These are phyloP conservation scores for Tarsius wallacei DNA, from an alignment of 2,797 vertebrate species.

Conservation along the genomic window DNA sequence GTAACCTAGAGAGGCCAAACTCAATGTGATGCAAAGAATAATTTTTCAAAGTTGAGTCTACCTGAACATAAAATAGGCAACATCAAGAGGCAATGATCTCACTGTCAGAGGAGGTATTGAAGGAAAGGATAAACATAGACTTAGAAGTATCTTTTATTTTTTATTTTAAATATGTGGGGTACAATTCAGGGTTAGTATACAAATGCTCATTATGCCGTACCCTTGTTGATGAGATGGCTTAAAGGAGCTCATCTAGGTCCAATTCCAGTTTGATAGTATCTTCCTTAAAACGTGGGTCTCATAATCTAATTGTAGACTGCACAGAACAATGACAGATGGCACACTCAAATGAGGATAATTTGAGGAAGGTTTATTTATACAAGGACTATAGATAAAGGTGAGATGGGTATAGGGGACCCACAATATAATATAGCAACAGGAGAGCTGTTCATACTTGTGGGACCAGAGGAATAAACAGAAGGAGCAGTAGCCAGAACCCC, in stretches of 20 bases:
- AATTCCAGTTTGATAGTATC: neutral
- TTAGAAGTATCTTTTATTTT: neutral
- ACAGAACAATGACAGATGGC: neutral
- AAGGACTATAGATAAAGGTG: neutral
- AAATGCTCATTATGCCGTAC: no score
- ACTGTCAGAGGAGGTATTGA: neutral
- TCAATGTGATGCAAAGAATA: neutral
- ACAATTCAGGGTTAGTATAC: no score
- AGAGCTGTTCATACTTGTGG: neutral
- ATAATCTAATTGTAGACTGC: neutral
- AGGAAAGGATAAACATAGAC: conserved; percentile 49
- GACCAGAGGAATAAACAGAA: neutral
- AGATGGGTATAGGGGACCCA: neutral
- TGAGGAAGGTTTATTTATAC: neutral
- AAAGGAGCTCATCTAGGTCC: neutral
- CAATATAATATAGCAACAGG: neutral
- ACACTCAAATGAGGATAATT: neutral
- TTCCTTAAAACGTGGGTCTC: neutral
- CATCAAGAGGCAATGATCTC: conserved; percentile 7
- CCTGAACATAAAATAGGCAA: neutral
- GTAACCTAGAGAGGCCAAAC: neutral
- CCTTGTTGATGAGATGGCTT: neutral
- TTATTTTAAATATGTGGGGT: no score
- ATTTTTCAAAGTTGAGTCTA: neutral
- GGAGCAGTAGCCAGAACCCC: neutral